Conservation (phyloP, 2,113 vertebrate species). For the Odocoileus hemionus region DNA sequence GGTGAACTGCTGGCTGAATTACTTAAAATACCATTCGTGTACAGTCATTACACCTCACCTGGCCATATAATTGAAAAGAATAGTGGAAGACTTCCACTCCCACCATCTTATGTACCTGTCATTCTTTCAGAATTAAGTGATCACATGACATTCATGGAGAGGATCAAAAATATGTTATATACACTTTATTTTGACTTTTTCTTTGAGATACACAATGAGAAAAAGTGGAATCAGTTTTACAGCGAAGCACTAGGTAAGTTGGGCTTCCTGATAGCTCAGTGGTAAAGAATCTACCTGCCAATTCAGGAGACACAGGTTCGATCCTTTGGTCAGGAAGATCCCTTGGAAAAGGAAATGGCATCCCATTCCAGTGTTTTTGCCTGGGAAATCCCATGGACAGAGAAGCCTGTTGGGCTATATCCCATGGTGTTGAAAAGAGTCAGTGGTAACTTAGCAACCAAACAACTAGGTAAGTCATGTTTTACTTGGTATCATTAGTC, state of each 20-base stretch:
- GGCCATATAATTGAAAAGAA: slow-evolving; percentile 63
- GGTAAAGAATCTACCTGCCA: background rate
- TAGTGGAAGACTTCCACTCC: slow-evolving; percentile 68
- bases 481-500: background rate
- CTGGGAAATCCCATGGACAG: background rate
- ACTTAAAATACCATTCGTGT: slow-evolving; percentile 74
- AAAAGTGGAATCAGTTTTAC: slow-evolving; percentile 73
- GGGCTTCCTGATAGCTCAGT: background rate
- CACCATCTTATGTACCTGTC: slow-evolving; percentile 77
- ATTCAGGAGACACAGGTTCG: background rate
- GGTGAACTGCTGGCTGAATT: slow-evolving; percentile 79
- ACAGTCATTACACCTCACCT: slow-evolving; percentile 66
- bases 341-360: background rate
- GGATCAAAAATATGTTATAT: background rate
- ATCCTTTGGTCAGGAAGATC: background rate
- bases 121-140: slow-evolving; percentile 62
- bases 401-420: background rate
- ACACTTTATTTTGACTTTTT: background rate
- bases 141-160: slow-evolving; percentile 73
- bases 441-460: background rate
- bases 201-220: background rate
- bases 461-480: slow-evolving; percentile 16
- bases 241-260: slow-evolving; percentile 75
- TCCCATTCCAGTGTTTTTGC: background rate
- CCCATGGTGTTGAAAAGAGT: background rate